Evolutionary conservation across 2,888 invertebrate genomes (phyloP), one percentile per base, ranked within the genome.

Genomic region (Patella depressa): DNA sequence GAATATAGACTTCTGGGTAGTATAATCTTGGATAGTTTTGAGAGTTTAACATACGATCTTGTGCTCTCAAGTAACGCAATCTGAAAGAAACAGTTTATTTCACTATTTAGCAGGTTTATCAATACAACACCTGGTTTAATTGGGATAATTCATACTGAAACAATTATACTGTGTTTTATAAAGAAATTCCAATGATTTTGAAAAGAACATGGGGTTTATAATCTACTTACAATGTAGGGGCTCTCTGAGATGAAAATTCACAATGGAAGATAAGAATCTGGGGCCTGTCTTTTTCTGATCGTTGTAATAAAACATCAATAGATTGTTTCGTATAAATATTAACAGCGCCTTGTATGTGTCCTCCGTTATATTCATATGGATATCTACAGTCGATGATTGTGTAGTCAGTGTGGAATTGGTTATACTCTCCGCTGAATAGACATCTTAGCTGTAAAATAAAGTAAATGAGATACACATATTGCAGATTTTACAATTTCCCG

Each of bases 191-290:
- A 65, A 65, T 19, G n/a, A 65, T 19, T 65, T 19, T 19, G 19
- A 19, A 65, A 7, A 65, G 9, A 19, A 5, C 14, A n/a, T 65
- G 7, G 2, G 29, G 4, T 29, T 7, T 53, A 73, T 73, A 45
- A n/a, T 12, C 7, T 65, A 94, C 95, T 95, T 93, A 97, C 95
- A 99, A 93, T 86, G 95, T 96, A 29, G 29, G 29, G 29, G 29
- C 29, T 77, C 99, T 94, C 92, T 98, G 97, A 78, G 97, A 95
- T 0, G 98, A 98, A 93, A 98, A 99, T 92, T 99, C 99, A 92
- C 99, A 99, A 91, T 99, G 99, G 92, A 99, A 98, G 72, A 99
- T 95, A 71, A 99, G 93, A 72, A 98, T 95, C 82, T 94, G 93
- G 74, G 96, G 93, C 82, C 92, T 91, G 77, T 79, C 82, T 3